Evolutionary conservation across 2,113 vertebrate genomes (phyloP), one percentile per base, ranked within the genome.

Genomic region (Eidolon helvum): DNA sequence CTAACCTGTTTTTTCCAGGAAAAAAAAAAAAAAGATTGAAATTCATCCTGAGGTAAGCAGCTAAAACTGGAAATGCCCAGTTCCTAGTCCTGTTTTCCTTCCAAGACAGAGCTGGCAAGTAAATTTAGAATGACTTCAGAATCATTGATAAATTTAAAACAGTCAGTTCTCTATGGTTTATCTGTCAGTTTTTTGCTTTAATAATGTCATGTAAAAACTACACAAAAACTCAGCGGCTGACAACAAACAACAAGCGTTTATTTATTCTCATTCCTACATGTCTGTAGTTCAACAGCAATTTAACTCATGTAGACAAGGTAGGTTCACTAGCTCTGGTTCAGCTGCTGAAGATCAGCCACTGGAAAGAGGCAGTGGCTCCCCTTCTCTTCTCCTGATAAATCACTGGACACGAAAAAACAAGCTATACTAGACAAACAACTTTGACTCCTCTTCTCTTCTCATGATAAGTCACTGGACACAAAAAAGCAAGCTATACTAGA

Each of bases 11-110:
- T 19, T 71, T 94, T 82, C 35, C 24, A 88, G 48, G 12, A 45
- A 45, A 16, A 55, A 33, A 38, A 84, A 59, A 59, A 86, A 80
- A 65, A 90, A 71, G 26, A 83, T 35, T 88, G 61, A 66, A 91
- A 89, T 88, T 53, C 24, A 72, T 61, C 33, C 30, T 50, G 72
- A 77, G 3, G 19, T 91, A 69, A 74, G 4, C n/a, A 83, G 28
- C 48, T 78, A 63, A 92, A 82, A 45, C 5, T 63, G 57, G 19
- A 63, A 85, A 86, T 78, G 21, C 45, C 38, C 19, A 45, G 12
- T 86, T 90, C 24, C 26, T 83, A 53, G 28, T 66, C 65, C 14
- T 15, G 24, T 86, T 84, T 95, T 89, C 22, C 24, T 88, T 91
- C 68, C 10, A 48, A 92, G 45, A 71, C 40, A 26, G 48, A 75